Base-by-base conservation (phyloP, 2,113 vertebrate genomes). In the Pao palembangensis region DNA sequence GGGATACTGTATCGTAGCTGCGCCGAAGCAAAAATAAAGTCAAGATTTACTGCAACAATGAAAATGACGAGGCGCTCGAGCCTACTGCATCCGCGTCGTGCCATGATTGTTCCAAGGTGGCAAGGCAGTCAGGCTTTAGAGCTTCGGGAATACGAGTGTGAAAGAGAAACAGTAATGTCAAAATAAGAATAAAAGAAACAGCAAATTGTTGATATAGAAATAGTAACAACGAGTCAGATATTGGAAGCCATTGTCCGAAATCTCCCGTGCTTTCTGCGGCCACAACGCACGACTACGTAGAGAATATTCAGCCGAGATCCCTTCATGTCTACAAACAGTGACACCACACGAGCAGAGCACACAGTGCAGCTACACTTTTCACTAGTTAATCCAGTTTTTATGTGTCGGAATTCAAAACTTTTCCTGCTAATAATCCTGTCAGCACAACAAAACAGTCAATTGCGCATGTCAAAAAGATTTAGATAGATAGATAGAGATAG, bases 1-100 rank as follows among this genome's bases (percentile, higher is more conserved):
- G 63, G 61, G 11, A 87, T 69, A 0, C 80, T 76, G 20, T 89
- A 90, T 25, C 75, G 65, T 46, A 90, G 64, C 38, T 88, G 85
- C 6, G 80, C 80, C 15, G 50, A 69, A 15, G 72, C 46, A 12
- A 4, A 21, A 60, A 64, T 61, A 11, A 34, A 79, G 38, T 21
- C 43, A 14, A 76, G 17, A 64, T 34, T 18, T 17, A 74, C 48
- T 12, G 43, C 48, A 42, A 86, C 75, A 23, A 83, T 67, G 50
- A 85, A 16, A 15, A 73, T 4, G 0, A 82, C 2, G 18, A 73
- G 42, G 48, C 63, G 46, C 52, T 65, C 64, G 51, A 56, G 0
- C 58, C 21, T 34, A 10, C 52, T 19, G 52, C 48, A 13, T 54
- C 68, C 70, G 5, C 51, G 28, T 28, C 55, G 16, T 51, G 67